These are phyloP conservation scores for Dinomys branickii DNA, from an alignment of 2,113 vertebrate species.

Conservation along the genomic window DNA sequence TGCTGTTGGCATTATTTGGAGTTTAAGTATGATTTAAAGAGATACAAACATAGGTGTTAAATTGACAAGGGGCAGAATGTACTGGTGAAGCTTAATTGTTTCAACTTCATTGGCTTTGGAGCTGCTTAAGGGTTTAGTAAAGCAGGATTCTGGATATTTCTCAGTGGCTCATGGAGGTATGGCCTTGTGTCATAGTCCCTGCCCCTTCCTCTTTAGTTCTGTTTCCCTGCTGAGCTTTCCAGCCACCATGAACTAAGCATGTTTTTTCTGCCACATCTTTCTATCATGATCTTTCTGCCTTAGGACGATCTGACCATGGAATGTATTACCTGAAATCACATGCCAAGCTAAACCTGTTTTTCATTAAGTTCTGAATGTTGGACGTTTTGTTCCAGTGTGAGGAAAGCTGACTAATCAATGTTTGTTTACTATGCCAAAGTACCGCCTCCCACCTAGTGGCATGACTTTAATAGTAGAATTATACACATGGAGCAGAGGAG, in stretches of 20 bases:
- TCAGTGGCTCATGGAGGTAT: neutral
- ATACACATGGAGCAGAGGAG: neutral
- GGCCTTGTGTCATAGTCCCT: neutral
- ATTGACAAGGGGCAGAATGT: neutral
- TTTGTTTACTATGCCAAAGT: neutral
- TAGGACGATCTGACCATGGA: neutral
- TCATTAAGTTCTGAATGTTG: neutral
- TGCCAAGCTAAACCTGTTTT: neutral
- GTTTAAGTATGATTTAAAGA: neutral
- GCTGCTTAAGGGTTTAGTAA: neutral
- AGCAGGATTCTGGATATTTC: neutral
- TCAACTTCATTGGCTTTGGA: neutral
- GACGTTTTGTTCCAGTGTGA: neutral
- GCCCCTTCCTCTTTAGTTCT: neutral
- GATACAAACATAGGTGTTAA: neutral
- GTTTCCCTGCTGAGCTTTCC: neutral
- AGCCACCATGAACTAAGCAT: neutral
- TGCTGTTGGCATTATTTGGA: neutral
- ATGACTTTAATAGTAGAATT: neutral
- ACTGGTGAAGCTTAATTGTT: neutral
- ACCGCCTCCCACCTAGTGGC: neutral
- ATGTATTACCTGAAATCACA: neutral
- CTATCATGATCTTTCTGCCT: neutral
- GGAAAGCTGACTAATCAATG: neutral
- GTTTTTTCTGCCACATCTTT: neutral